Base-by-base conservation (phyloP, 2,113 vertebrate genomes). In the Chaetorhynchus papuensis region DNA sequence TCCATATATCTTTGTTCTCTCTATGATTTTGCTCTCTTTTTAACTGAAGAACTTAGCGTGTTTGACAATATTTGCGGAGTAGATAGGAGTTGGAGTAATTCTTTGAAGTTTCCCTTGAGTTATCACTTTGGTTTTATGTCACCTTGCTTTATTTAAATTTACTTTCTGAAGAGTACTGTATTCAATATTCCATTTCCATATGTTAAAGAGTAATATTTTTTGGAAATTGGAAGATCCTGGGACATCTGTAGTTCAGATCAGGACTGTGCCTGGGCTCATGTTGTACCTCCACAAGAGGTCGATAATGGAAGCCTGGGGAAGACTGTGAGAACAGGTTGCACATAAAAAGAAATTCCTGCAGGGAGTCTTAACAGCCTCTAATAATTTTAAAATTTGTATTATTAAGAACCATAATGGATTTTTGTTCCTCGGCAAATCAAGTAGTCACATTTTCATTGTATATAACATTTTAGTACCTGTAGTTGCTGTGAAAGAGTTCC, bases 391-490 rank as follows among this genome's bases (percentile, higher is more conserved):
- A 52, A n/a, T 66, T 54, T 39, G 14, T 54, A 7, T 74, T 39
- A 39, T 72, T 84, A 54, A 61, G 74, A 75, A 15, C 21, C 30
- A 8, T 31, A 45, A 56, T 64, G 64, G 33, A n/a, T 17, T 63
- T 83, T 61, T 68, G 61, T 78, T 19, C 17, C 22, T 57, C 7
- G 9, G 50, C 2, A 2, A 8, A 31, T 74, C 0, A 1, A 4
- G 39, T 23, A 11, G 30, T 66, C 50, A 54, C 2, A 0, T 64
- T 47, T 78, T 66, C 35, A n/a, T 39, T 59, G 44, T 16, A 47
- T 0, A 0, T 53, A 70, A 83, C 18, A 1, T 57, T 20, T 49
- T 44, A 33, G 18, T 9, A 8, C 63, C 39, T 87, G 42, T 53
- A 78, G 54, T 23, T 84, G 37, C 52, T 37, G 52, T 70, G 56